Evolutionary conservation across 2,888 invertebrate genomes (phyloP).

Genomic region (Ennomos fuscantarius): DNA sequence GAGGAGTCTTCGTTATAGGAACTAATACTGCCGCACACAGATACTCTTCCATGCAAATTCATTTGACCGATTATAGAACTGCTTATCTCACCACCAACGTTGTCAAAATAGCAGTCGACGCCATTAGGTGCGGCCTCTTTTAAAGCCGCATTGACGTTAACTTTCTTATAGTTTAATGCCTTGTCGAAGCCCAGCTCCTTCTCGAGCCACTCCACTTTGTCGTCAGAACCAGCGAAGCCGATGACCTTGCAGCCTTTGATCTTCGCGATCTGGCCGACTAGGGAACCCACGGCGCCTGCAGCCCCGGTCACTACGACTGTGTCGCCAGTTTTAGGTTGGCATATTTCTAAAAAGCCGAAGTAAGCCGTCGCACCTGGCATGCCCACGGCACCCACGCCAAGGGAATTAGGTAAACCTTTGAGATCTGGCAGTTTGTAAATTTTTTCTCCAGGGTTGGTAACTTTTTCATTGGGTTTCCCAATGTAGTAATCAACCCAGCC

Average conservation of each 20-base stretch:
- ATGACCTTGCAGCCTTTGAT: constrained; percentile 87
- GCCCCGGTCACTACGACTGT: constrained; percentile 89
- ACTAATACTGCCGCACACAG: constrained; percentile 76
- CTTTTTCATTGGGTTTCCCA: constrained; percentile 18
- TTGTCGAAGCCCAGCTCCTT: constrained; percentile 88
- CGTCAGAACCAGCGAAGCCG: constrained; percentile 89
- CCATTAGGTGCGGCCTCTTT: constrained; percentile 88
- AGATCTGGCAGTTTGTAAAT: constrained; percentile 81
- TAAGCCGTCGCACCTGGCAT: constrained; percentile 90
- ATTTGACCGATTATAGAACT: constrained; percentile 85
- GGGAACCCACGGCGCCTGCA: constrained; percentile 90
- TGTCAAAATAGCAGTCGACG: constrained; percentile 91
- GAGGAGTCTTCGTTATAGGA: constrained; percentile 56
- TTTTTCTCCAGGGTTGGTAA: constrained; percentile 28
- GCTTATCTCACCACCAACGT: constrained; percentile 89
- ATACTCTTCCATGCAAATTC: constrained; percentile 85
- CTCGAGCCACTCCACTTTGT: constrained; percentile 88
- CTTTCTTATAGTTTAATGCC: constrained; percentile 90
- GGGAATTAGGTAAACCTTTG: constrained; percentile 79
- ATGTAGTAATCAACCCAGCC: constrained; percentile 88
- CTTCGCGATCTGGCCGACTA: constrained; percentile 91
- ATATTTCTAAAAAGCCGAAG: constrained; percentile 89
- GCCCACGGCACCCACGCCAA: constrained; percentile 86
- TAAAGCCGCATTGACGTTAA: constrained; percentile 79
- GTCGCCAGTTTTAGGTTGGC: constrained; percentile 89